phyloP scores from a whole-genome alignment of 1,140 invertebrate species.

The Drosophila takahashii region DNA sequence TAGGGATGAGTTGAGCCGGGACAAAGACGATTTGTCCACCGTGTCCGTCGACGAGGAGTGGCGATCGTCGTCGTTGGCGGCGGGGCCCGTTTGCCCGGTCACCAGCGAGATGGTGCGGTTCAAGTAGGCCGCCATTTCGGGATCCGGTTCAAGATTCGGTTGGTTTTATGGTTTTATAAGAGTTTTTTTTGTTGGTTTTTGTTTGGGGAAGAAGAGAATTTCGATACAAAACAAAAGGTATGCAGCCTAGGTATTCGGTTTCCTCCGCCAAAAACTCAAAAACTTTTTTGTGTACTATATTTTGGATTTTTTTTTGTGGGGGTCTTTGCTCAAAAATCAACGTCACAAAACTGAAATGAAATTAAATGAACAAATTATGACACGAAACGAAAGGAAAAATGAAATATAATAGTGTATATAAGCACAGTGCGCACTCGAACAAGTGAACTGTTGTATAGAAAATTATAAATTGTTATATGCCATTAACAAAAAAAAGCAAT shows the following conservation, averaged over 20 bases:
- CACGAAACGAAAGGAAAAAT: conserved; percentile 33
- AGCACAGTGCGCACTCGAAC: conserved; percentile 7
- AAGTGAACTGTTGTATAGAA: neutral
- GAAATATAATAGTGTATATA: neutral
- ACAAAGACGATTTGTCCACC: conserved; percentile 78
- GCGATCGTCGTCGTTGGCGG: conserved; percentile 86
- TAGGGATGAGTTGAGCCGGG: conserved; percentile 50
- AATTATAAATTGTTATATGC: too few relatives aligned
- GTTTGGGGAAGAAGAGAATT: conserved; percentile 61
- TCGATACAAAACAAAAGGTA: conserved; percentile 82
- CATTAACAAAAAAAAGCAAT: too few relatives aligned
- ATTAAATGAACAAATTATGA: conserved; percentile 61
- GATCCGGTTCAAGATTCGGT: conserved; percentile 19
- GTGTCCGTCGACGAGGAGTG: conserved; percentile 76
- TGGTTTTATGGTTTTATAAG: conserved; percentile 19
- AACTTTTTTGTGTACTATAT: conserved; percentile 13
- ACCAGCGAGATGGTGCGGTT: conserved; percentile 94
- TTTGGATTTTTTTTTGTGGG: neutral
- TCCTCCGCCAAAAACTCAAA: conserved; percentile 16
- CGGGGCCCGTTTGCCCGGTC: conserved; percentile 87
- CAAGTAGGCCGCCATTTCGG: conserved; percentile 92
- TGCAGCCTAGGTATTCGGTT: conserved; percentile 57
- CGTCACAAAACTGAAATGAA: conserved; percentile 79
- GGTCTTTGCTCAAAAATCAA: conserved; percentile 66
- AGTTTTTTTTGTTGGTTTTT: conserved; percentile 6